Evolutionary conservation across 2,797 vertebrate species (phyloP).

Genomic region (Zalophus californianus): DNA sequence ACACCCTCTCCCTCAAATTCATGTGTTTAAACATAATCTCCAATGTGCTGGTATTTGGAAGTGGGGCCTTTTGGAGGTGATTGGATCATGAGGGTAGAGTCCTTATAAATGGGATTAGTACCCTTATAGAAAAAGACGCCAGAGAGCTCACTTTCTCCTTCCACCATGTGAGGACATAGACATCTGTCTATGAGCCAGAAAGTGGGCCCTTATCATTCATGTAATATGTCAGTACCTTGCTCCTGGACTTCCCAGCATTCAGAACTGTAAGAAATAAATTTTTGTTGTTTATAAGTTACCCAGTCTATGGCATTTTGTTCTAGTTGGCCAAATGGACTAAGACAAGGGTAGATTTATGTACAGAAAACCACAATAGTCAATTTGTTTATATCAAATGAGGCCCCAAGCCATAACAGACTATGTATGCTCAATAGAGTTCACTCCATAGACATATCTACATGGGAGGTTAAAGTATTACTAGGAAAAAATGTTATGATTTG

Average conservation of each 20-base stretch:
- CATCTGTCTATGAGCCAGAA: not conserved
- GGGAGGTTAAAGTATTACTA: not conserved
- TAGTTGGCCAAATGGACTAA: not conserved
- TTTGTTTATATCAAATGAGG: constrained; percentile 2
- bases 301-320: not conserved
- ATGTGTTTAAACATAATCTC: not conserved
- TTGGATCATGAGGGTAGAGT: not conserved
- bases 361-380: not conserved
- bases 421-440: not conserved
- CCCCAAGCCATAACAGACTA: not conserved
- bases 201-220: not conserved
- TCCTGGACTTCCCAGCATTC: not conserved
- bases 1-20: not conserved
- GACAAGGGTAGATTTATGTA: not conserved
- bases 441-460: not conserved
- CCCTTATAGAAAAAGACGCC: not conserved
- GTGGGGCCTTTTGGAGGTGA: not conserved
- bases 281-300: not conserved
- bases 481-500: not conserved
- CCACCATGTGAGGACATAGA: not conserved
- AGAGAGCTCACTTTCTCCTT: not conserved
- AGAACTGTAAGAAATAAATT: not conserved
- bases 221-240: not conserved
- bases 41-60: not conserved
- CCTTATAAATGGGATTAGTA: not conserved